Base-by-base conservation (phyloP, 2,888 invertebrate genomes). In the Latheticus oryzae region DNA sequence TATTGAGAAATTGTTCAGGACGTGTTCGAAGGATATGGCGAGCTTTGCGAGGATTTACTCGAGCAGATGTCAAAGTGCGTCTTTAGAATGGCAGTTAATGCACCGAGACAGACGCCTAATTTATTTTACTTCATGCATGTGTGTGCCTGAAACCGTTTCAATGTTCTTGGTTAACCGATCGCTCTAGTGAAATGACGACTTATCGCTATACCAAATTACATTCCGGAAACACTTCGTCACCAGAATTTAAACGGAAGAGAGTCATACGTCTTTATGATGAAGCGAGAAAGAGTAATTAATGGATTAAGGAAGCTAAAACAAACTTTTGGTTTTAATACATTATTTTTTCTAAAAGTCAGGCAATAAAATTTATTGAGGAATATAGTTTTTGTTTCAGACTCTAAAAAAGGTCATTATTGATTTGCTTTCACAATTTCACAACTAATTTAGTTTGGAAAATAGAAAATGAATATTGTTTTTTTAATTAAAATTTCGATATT, bases 61-160 rank as follows among this genome's bases (percentile, higher is more conserved):
- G 53, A 45, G 45, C 45, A 45, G 35, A 54, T 54, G 53, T 54
- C 53, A 54, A 45, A 54, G 53, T 54, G 45, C 45, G 45, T 45
- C 43, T 13, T 45, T 23, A 21, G 40, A 55, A 55, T 45, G 40
- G 48, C 48, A 32, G 55, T 32, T 55, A 55, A 55, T 55, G 55
- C 55, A 55, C 47, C 55, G 32, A 48, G 55, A 55, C 55, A 55
- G 55, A 28, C 32, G 55, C 32, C 47, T 55, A 55, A 55, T 55
- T 55, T 55, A 55, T 55, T 55, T 55, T 38, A 30, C 23, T 38
- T 38, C 48, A 55, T 55, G 55, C 48, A 55, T 23, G 55, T 37
- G n/a, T n/a, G 37, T 35, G 53, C 53, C 23, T 45, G 53, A 54
- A 54, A 54, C 45, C 45, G 45, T 54, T 54, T 54, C 53, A 54